Evolutionary conservation across 2,797 vertebrate genomes (phyloP), one percentile per base, ranked within the genome.

Genomic region (Masticophis lateralis): DNA sequence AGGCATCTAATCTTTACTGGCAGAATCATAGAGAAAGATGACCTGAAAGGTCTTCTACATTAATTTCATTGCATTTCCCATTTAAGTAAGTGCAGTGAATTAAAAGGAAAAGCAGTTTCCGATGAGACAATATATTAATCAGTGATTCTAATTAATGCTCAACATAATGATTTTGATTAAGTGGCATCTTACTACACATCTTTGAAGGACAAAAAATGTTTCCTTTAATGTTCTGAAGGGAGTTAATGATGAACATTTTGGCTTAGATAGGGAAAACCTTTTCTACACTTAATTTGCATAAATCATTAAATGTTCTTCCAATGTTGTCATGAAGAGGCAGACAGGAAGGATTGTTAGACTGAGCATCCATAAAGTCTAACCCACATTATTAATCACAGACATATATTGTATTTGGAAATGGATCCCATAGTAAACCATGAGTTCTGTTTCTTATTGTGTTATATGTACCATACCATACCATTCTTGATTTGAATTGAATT

Each of bases 131-230:
- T 89, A 93, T 94, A 94, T 92, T 32, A 95, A 95, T 89, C 92
- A 94, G 20, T 96, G 95, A 94, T 95, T 93, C 93, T 96, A 96
- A 96, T 94, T 94, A 94, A 87, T 92, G 94, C 93, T 95, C 93
- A 95, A 92, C 95, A 91, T 12, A 25, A 13, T 83, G 93, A 86
- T 90, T 93, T 94, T 96, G 96, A 96, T 96, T 96, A 97, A 96
- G 47, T 91, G 88, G 90, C 89, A 94, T 87, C 94, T 95, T 95
- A 95, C 94, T 95, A 93, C 61, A 89, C 90, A 93, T 92, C 94
- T 95, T 95, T 63, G 61, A 94, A 91, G 91, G 89, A 60, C 28
- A 0, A 60, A 89, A 60, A 69, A 89, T 20, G 79, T 59, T 60
- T 91, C 90, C 79, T 94, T 94, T 94, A 94, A 94, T 0, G 0